phyloP scores from a whole-genome alignment of 2,113 vertebrate species.

The Varanus komodoensis region DNA sequence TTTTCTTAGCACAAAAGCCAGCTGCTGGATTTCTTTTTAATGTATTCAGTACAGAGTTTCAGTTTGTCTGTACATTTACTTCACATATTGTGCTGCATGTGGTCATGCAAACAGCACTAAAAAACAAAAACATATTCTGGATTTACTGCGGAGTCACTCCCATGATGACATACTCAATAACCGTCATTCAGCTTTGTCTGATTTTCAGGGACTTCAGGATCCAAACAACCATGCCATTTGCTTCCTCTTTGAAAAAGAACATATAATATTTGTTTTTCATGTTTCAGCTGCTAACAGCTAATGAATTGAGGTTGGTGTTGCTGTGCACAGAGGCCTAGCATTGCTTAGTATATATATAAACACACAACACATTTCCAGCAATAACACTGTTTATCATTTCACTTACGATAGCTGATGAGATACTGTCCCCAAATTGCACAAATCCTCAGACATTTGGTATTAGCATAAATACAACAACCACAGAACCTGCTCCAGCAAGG shows the following conservation, averaged over 20 bases:
- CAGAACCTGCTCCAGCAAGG: neutral
- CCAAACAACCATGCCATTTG: neutral
- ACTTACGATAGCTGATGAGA: conserved; percentile 34
- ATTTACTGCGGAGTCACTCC: neutral
- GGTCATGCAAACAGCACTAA: neutral
- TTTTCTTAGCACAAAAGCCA: neutral
- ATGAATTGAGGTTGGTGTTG: conserved; percentile 51
- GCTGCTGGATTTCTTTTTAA: neutral
- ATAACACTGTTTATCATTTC: conserved; percentile 41
- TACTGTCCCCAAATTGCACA: neutral
- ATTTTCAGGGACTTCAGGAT: conserved; percentile 37
- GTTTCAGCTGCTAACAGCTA: conserved; percentile 70
- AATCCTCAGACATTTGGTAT: neutral
- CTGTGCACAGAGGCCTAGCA: conserved; percentile 33
- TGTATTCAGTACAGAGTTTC: neutral
- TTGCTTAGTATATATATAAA: conserved; percentile 55
- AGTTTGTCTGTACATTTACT: neutral
- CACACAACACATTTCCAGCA: conserved; percentile 36
- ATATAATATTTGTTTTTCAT: conserved; percentile 45
- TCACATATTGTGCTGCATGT: neutral
- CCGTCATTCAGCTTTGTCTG: neutral
- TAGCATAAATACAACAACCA: neutral
- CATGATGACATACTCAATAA: neutral
- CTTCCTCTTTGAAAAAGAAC: conserved; percentile 54
- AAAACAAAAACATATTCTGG: conserved; percentile 4